Base-by-base conservation (phyloP, 2,113 vertebrate species). In the Plotosus lineatus region DNA sequence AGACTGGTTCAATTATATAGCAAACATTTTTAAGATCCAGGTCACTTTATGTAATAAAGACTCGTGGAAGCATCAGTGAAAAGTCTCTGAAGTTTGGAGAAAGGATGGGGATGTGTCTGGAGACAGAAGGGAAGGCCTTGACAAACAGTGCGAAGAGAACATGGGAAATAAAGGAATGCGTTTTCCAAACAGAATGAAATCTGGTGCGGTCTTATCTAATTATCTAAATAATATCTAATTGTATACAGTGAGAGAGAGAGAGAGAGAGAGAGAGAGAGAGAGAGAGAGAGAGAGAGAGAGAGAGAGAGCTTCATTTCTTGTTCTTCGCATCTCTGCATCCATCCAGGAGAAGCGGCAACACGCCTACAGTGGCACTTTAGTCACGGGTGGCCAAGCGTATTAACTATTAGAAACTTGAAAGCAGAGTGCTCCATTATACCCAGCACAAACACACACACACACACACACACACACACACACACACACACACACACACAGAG, bases 91-190 rank as follows among this genome's bases (percentile, higher is more conserved):
- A 72, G 44, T 50, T 33, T 21, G 19, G 21, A 5, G 21, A 73
- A 66, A 40, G 9, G 14, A 56, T 81, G 26, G 11, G 58, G 55
- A 3, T 23, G 72, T 53, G 38, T 48, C 4, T 11, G 68, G 48
- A 75, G 26, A 44, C 0, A 12, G 28, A 12, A 15, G 15, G 31
- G 26, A 33, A 61, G 4, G 69, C 1, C 17, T 8, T 53, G 7
- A 80, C 46, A 65, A 77, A 61, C 73, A 84, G 44, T 83, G 61
- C 77, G 71, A 69, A 17, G 23, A 66, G 28, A 61, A 63, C 31
- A 75, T 1, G 23, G 9, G 19, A 40, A 23, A 55, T 42, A n/a
- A 31, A 53, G 31, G 53, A 51, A 69, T 44, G 60, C 6, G 21
- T 48, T 48, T 55, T 38, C 17, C 4, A 26, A 33, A 61, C 21